Conservation (phyloP, 2,113 vertebrate genomes). For the Clarias macrocephalus region DNA sequence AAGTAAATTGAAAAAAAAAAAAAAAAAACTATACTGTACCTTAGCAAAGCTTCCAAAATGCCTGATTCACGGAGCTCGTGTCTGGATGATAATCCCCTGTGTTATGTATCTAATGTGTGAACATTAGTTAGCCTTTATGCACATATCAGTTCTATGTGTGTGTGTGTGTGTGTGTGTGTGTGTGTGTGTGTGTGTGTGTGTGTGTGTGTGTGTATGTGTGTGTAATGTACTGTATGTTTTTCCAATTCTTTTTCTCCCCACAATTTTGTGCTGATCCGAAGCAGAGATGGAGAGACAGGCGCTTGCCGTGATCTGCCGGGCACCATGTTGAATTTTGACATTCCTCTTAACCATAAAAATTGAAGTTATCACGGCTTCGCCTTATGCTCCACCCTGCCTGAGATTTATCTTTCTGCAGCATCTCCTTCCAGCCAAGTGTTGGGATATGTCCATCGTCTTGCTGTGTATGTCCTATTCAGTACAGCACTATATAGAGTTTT, state of each 20-base stretch:
- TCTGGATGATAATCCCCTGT: slow-evolving; percentile 63
- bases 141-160: slow-evolving; percentile 40
- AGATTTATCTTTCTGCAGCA: slow-evolving; percentile 65
- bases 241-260: neutral
- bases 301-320: slow-evolving; percentile 62
- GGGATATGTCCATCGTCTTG: neutral
- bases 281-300: slow-evolving; percentile 55
- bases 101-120: slow-evolving; percentile 55
- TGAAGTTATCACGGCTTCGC: slow-evolving; percentile 65
- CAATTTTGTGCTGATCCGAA: slow-evolving; percentile 51
- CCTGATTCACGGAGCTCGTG: slow-evolving; percentile 62
- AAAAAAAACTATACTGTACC: slow-evolving; percentile 11
- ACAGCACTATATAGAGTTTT: neutral
- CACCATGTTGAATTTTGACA: slow-evolving; percentile 69
- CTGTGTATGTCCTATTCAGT: neutral
- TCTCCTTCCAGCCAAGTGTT: slow-evolving; percentile 44
- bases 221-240: neutral
- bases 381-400: slow-evolving; percentile 55
- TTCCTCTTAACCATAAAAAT: slow-evolving; percentile 71
- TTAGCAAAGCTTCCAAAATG: slow-evolving; percentile 37
- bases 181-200: neutral
- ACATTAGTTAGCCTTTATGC: slow-evolving; percentile 58
- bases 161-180: neutral
- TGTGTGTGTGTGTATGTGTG: neutral
- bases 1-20: neutral